A percentile compares a stretch with the other conserved stretches of the same genome.
These are phyloP conservation scores for Gymnocheta viridis DNA, from an alignment of 2,888 invertebrate species.

Conservation along the genomic window DNA sequence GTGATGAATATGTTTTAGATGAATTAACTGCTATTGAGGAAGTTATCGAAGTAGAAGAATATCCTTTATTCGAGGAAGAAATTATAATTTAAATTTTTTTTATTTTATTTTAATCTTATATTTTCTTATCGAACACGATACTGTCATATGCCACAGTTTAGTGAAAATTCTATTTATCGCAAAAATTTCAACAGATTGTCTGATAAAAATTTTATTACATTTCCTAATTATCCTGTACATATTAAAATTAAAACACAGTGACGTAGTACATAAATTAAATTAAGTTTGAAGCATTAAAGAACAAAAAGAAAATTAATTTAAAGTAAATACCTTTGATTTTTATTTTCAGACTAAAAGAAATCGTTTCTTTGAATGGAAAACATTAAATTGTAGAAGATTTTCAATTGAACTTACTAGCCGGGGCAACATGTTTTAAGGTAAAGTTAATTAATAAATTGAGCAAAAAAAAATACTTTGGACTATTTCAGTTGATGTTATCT, in stretches of 20 bases:
- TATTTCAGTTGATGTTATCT: too few relatives aligned
- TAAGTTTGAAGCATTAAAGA: background rate
- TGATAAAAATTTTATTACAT: background rate
- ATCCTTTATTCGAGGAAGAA: slow-evolving; percentile 79
- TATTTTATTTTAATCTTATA: background rate
- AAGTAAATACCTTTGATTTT: background rate
- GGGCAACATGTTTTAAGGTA: too few relatives aligned
- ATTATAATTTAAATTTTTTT: slow-evolving; percentile 67
- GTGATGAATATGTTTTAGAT: slow-evolving; percentile 31
- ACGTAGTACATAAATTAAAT: background rate
- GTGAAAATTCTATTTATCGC: background rate
- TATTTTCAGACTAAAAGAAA: background rate
- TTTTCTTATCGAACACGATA: background rate
- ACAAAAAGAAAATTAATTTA: slow-evolving; percentile 3
- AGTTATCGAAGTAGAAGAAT: slow-evolving; percentile 63
- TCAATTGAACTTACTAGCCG: too few relatives aligned
- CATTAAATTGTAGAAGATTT: background rate
- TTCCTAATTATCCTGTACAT: background rate
- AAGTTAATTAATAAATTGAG: background rate
- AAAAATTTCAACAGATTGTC: background rate
- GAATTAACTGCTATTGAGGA: slow-evolving; percentile 33
- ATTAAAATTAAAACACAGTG: background rate
- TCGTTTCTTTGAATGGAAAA: too few relatives aligned
- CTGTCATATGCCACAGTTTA: background rate
- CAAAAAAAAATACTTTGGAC: too few relatives aligned